Evolutionary conservation across 2,888 invertebrate species (phyloP).

Genomic region (Andrena haemorrhoa): DNA sequence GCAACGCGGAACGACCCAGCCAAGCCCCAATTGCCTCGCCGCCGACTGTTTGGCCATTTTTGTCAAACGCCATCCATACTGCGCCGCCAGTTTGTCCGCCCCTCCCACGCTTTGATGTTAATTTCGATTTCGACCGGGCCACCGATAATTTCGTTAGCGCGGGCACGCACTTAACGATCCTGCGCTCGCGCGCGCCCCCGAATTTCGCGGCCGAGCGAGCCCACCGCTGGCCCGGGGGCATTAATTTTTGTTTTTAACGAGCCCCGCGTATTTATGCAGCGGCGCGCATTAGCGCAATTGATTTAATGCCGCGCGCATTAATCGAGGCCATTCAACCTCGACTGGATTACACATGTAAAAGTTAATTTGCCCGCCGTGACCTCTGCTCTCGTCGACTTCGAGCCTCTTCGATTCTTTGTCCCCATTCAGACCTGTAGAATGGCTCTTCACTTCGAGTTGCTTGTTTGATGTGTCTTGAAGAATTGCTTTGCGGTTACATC

Average conservation of each 20-base stretch:
- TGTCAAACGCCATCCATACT: slow-evolving; percentile 23
- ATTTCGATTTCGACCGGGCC: slow-evolving; percentile 51
- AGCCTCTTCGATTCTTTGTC: background rate
- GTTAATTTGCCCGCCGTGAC: slow-evolving; percentile 53
- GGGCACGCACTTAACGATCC: slow-evolving; percentile 57
- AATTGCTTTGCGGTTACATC: background rate
- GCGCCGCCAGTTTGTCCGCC: background rate
- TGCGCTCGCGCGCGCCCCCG: slow-evolving; percentile 18
- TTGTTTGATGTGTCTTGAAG: background rate
- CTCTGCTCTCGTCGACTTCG: slow-evolving; percentile 19
- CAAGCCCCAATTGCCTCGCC: background rate
- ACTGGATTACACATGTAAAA: slow-evolving; percentile 65
- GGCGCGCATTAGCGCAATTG: slow-evolving; percentile 60
- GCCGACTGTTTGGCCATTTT: slow-evolving; percentile 28
- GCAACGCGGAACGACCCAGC: no score
- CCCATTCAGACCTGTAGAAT: background rate
- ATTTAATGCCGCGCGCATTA: slow-evolving; percentile 64
- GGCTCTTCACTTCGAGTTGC: background rate
- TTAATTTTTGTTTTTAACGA: slow-evolving; percentile 67
- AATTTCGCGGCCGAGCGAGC: slow-evolving; percentile 45
- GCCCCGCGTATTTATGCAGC: slow-evolving; percentile 58
- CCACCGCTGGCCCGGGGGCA: slow-evolving; percentile 39
- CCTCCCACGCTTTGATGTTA: slow-evolving; percentile 48
- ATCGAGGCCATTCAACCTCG: slow-evolving; percentile 57
- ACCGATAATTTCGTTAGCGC: slow-evolving; percentile 51